A percentile compares a stretch with the other conserved stretches of the same genome.
phyloP scores from a whole-genome alignment of 1,140 invertebrate species.

The Hypsibius dujardini region DNA sequence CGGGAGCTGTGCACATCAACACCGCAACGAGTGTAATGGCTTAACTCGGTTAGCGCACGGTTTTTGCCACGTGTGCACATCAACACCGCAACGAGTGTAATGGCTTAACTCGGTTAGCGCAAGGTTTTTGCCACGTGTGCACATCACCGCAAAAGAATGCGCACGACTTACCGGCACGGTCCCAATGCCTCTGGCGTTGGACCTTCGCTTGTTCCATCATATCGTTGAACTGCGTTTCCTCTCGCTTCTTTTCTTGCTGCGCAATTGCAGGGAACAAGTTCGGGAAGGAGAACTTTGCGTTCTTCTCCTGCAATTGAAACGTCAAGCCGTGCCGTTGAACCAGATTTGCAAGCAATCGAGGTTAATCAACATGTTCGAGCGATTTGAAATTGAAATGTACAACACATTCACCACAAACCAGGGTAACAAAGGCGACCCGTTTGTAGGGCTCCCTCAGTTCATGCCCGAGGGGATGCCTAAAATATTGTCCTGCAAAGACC shows the following conservation, averaged over 20 bases:
- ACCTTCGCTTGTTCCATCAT: not conserved
- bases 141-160: no score
- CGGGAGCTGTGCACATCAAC: no score
- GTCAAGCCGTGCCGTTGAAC: not conserved
- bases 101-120: no score
- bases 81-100: no score
- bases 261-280: slow-evolving; percentile 28
- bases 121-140: no score
- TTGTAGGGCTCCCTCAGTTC: slow-evolving; percentile 63
- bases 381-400: not conserved
- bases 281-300: slow-evolving; percentile 30
- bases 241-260: slow-evolving; percentile 24
- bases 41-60: no score
- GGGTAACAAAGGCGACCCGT: slow-evolving; percentile 56
- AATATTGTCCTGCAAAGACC: slow-evolving; percentile 29
- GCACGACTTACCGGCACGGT: not conserved
- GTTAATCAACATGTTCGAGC: not conserved
- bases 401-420: slow-evolving; percentile 44
- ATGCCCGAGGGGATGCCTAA: slow-evolving; percentile 36
- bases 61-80: no score
- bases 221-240: slow-evolving; percentile 21
- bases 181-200: not conserved
- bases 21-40: no score
- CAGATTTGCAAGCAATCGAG: slow-evolving; percentile 16
- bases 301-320: slow-evolving; percentile 26